Evolutionary conservation across 2,797 vertebrate species (phyloP).

Genomic region (Myotis vivesi): DNA sequence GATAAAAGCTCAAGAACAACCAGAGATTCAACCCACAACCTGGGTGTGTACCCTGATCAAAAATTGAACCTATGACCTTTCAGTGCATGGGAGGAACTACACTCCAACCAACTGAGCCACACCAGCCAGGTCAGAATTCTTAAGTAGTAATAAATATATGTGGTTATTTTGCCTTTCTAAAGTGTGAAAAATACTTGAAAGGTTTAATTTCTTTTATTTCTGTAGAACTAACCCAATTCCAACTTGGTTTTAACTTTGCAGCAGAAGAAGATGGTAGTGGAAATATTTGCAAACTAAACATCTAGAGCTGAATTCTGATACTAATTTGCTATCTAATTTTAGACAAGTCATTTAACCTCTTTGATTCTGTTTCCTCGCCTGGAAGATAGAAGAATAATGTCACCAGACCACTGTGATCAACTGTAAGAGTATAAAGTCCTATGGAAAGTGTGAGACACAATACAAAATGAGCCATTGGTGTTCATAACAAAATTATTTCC

Average conservation of each 20-base stretch:
- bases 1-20: neutral
- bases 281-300: neutral
- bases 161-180: slow-evolving; percentile 6
- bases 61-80: neutral
- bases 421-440: neutral
- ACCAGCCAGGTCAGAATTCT: neutral
- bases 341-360: neutral
- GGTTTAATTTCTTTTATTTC: neutral
- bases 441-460: neutral
- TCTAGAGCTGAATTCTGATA: neutral
- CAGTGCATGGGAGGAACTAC: neutral
- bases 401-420: neutral
- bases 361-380: neutral
- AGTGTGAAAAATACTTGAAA: neutral
- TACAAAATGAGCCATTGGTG: neutral
- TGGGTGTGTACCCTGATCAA: neutral
- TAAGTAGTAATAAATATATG: slow-evolving; percentile 13
- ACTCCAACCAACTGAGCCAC: neutral
- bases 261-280: neutral
- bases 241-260: slow-evolving; percentile 1
- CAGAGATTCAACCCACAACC: neutral
- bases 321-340: neutral
- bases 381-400: neutral
- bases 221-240: neutral
- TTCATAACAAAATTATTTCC: neutral